Percentiles rank a stretch among this genome's conserved stretches.
Evolutionary conservation across 2,113 vertebrate species (phyloP).

Genomic region (Aythya baeri): DNA sequence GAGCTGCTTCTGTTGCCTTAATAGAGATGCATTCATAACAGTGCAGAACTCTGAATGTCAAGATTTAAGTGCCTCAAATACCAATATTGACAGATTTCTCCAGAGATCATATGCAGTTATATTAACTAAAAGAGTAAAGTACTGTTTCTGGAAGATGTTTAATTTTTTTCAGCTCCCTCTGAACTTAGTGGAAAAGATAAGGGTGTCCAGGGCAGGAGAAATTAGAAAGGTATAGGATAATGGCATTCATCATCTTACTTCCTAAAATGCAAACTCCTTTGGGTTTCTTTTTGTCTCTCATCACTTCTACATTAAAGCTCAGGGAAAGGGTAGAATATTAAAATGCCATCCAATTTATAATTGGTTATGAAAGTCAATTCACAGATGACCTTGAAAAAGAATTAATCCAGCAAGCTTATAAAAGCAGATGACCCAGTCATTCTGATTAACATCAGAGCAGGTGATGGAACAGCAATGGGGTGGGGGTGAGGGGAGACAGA

Average conservation of each 20-base stretch:
- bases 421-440: constrained; percentile 25
- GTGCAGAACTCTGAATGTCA: neutral
- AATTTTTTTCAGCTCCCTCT: constrained; percentile 11
- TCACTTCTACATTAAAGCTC: constrained; percentile 28
- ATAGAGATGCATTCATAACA: neutral
- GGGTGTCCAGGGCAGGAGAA: neutral
- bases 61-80: constrained; percentile 22
- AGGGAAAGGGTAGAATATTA: constrained; percentile 49
- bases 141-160: neutral
- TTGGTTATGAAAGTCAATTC: constrained; percentile 46
- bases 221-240: neutral
- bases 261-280: constrained; percentile 21
- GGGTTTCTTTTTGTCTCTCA: constrained; percentile 33
- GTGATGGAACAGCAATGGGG: neutral
- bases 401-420: constrained; percentile 16
- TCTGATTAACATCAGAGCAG: constrained; percentile 35
- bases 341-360: constrained; percentile 56
- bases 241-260: neutral
- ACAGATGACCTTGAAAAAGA: constrained; percentile 45
- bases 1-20: neutral
- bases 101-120: neutral
- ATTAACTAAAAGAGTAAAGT: neutral
- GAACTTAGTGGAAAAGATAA: constrained; percentile 8
- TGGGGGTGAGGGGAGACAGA: neutral
- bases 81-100: neutral